These are phyloP conservation scores for Asbolus verrucosus DNA, from an alignment of 1,140 invertebrate genomes.

Conservation along the genomic window DNA sequence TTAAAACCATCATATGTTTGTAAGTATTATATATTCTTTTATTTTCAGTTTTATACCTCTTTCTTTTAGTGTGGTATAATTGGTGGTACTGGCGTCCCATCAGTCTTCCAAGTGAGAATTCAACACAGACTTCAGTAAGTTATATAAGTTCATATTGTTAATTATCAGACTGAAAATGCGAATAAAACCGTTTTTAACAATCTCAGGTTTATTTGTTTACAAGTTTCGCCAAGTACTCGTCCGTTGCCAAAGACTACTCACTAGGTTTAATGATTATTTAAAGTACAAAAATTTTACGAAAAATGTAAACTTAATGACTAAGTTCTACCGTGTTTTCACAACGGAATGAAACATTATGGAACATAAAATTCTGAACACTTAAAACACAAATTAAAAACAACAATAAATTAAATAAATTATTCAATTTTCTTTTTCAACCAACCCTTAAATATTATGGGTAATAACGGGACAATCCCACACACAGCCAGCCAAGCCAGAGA, in stretches of 20 bases:
- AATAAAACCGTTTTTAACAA: conserved; percentile 24
- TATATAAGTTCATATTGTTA: conserved; percentile 81
- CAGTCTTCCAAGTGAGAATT: conserved; percentile 70
- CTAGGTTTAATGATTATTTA: no score
- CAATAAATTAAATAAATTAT: conserved; percentile 63
- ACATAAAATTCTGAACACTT: neutral
- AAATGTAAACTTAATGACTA: no score
- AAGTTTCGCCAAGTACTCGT: no score
- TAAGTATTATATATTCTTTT: no score
- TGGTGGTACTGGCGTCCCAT: conserved; percentile 86
- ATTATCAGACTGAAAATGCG: conserved; percentile 47
- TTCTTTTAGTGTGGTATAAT: conserved; percentile 87
- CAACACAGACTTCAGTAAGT: conserved; percentile 72
- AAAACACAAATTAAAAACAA: neutral
- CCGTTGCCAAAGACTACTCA: no score
- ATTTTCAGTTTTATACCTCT: no score
- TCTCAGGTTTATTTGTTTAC: conserved; percentile 9
- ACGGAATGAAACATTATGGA: conserved; percentile 8
- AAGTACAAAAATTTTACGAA: no score
- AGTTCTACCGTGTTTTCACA: neutral
- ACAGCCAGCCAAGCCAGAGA: conserved; percentile 82
- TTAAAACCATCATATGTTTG: conserved; percentile 75
- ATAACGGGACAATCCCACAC: conserved; percentile 85
- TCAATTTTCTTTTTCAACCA: conserved; percentile 85
- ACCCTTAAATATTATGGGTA: conserved; percentile 93